Evolutionary conservation across 2,797 vertebrate genomes (phyloP).

Genomic region (Muscicapa striata): DNA sequence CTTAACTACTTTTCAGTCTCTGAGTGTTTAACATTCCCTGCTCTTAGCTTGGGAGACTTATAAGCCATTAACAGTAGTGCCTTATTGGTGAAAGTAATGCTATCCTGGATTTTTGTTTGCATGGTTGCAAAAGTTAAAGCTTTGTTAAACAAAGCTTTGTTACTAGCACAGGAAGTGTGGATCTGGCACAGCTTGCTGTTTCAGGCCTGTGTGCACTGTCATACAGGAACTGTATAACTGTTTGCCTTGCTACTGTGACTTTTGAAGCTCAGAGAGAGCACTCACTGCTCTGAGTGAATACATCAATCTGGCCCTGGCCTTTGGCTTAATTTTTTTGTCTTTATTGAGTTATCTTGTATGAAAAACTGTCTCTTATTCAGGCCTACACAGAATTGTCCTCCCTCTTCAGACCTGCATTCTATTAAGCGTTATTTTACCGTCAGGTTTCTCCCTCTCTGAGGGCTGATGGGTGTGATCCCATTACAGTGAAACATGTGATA

Average conservation of each 20-base stretch:
- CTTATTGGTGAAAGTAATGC: not conserved
- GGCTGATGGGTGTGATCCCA: not conserved
- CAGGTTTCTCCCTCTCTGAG: not conserved
- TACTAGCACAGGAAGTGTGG: not conserved
- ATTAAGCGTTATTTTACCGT: accelerated
- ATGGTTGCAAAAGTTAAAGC: not conserved
- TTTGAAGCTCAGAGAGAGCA: not conserved
- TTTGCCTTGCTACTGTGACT: not conserved
- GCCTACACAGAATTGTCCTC: not conserved
- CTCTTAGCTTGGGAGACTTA: not conserved
- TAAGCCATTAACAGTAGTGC: not conserved
- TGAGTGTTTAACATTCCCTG: not conserved
- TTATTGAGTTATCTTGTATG: not conserved
- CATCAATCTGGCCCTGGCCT: not conserved
- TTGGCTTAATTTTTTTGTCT: not conserved
- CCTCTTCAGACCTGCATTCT: not conserved
- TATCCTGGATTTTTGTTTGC: not conserved
- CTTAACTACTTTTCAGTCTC: not conserved
- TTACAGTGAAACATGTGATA: constrained; percentile 48
- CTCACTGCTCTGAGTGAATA: not conserved
- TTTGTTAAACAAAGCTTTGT: not conserved
- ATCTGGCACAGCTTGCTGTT: not conserved
- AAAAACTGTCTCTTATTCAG: not conserved
- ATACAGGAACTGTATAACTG: not conserved
- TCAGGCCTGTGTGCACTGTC: not conserved